Conservation (phyloP, 2,797 vertebrate genomes). For the Melopsittacus undulatus region DNA sequence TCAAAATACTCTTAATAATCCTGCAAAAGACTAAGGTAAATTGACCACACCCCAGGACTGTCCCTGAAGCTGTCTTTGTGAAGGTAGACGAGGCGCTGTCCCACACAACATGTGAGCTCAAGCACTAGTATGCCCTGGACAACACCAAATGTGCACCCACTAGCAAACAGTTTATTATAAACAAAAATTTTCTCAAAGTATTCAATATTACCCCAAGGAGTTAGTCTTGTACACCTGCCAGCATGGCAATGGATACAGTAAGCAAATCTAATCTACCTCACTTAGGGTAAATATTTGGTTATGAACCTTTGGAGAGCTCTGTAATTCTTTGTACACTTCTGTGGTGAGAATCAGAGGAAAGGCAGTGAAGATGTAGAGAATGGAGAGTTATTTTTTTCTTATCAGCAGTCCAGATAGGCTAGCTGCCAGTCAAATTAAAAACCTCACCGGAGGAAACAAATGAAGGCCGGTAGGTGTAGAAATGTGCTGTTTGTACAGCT, state of each 20-base stretch:
- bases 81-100: not conserved
- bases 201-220: conserved; percentile 48
- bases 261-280: conserved; percentile 50
- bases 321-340: conserved; percentile 21
- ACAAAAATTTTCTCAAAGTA: not conserved
- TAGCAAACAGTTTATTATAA: conserved; percentile 28
- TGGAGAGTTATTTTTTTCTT: conserved; percentile 24
- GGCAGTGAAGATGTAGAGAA: not conserved
- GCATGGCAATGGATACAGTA: conserved; percentile 22
- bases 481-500: conserved; percentile 58
- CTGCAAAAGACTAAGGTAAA: not conserved
- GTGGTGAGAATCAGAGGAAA: conserved; percentile 34
- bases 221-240: conserved; percentile 35
- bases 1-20: not conserved
- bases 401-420: conserved; percentile 59
- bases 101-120: not conserved
- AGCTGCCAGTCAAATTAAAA: conserved; percentile 57
- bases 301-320: conserved; percentile 26
- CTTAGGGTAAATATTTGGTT: conserved; percentile 51
- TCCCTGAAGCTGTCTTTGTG: not conserved
- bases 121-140: not conserved
- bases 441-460: conserved; percentile 41
- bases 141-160: not conserved
- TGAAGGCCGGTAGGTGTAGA: conserved; percentile 42
- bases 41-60: not conserved